Percentiles rank a stretch among this genome's conserved stretches.
Evolutionary conservation across 1,140 invertebrate genomes (phyloP).

Genomic region (Oryctes rhinoceros): DNA sequence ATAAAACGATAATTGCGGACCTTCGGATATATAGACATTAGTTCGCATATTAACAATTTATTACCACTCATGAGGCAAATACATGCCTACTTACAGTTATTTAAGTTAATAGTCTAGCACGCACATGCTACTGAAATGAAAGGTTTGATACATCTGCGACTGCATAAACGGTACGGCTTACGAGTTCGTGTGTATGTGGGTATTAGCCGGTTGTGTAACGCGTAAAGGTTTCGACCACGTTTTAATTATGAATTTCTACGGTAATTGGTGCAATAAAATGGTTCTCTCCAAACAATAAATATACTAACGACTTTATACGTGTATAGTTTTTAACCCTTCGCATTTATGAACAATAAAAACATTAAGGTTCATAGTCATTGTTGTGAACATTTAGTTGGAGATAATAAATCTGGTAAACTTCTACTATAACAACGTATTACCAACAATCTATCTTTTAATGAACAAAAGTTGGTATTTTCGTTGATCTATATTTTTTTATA

Average conservation of each 20-base stretch:
- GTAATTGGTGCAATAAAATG: neutral
- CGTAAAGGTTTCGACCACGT: neutral
- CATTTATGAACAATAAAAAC: too few relatives aligned
- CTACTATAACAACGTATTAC: too few relatives aligned
- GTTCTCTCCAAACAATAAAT: neutral
- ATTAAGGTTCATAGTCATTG: too few relatives aligned
- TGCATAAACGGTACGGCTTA: neutral
- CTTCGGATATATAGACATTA: slow-evolving; percentile 19
- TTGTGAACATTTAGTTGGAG: too few relatives aligned
- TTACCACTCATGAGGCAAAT: slow-evolving; percentile 22
- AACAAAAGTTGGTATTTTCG: too few relatives aligned
- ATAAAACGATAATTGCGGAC: slow-evolving; percentile 20
- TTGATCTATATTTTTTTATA: too few relatives aligned
- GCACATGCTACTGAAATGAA: slow-evolving; percentile 10
- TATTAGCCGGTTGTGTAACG: neutral
- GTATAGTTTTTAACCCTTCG: too few relatives aligned
- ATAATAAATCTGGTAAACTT: too few relatives aligned
- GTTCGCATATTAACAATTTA: slow-evolving; percentile 31
- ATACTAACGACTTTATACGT: too few relatives aligned
- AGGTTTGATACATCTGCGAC: neutral
- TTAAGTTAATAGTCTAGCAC: neutral
- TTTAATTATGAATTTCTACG: slow-evolving; percentile 10
- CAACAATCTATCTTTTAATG: too few relatives aligned
- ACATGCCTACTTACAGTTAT: slow-evolving; percentile 25
- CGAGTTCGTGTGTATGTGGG: too few relatives aligned